Conservation (phyloP, 2,797 vertebrate species). For the Hybognathus amarus region DNA sequence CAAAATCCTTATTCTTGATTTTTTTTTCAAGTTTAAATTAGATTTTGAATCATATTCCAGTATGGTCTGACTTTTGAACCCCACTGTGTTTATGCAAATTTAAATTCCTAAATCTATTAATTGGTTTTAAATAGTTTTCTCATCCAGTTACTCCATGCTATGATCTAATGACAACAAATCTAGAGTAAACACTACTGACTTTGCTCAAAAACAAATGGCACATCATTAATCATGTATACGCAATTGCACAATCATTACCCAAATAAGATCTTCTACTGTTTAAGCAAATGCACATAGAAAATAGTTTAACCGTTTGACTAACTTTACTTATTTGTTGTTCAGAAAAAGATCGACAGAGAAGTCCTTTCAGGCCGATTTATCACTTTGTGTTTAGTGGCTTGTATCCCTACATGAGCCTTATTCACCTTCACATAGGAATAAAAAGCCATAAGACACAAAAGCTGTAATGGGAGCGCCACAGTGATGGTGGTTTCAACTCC, state of each 20-base stretch:
- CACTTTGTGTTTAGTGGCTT: slow-evolving; percentile 99
- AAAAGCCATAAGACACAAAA: slow-evolving; percentile 99
- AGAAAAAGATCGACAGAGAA: neutral
- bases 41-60: neutral
- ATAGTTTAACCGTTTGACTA: neutral
- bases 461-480: slow-evolving; percentile 68
- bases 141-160: neutral
- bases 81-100: neutral
- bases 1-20: neutral
- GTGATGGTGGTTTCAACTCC: slow-evolving; percentile 21
- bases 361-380: slow-evolving; percentile 78
- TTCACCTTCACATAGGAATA: slow-evolving; percentile 99
- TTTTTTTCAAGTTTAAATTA: neutral
- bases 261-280: slow-evolving; percentile 10
- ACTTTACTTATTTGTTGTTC: neutral
- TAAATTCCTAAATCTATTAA: neutral
- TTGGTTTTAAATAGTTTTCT: neutral
- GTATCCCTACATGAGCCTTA: slow-evolving; percentile 97
- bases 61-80: neutral
- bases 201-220: slow-evolving; percentile 1
- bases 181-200: neutral
- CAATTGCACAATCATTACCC: slow-evolving; percentile 1
- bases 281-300: slow-evolving; percentile 17
- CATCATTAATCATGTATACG: slow-evolving; percentile 12
- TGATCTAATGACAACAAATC: neutral